Conservation (phyloP, 2,113 vertebrate genomes). For the Anoura caudifer region DNA sequence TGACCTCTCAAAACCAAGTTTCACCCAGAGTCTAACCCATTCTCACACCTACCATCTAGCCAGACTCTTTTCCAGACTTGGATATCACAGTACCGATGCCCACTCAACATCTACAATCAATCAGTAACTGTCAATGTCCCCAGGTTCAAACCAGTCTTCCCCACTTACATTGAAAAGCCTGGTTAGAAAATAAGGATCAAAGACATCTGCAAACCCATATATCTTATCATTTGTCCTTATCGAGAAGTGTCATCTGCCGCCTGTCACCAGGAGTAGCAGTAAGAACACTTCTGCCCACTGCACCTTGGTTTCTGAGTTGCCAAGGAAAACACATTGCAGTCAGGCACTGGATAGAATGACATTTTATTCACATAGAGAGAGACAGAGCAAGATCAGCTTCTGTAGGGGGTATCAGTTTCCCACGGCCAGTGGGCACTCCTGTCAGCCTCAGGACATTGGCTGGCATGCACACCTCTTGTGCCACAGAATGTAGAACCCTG, state of each 20-base stretch:
- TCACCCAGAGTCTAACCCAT: background rate
- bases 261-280: background rate
- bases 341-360: background rate
- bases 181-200: background rate
- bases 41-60: background rate
- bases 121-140: background rate
- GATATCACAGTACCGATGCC: background rate
- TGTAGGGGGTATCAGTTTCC: no score
- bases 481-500: background rate
- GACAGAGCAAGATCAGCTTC: background rate
- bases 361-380: background rate
- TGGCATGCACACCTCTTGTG: background rate
- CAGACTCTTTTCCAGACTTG: background rate
- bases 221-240: background rate
- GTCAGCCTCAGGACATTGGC: background rate
- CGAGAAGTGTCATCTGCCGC: background rate
- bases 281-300: background rate
- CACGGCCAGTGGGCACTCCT: background rate
- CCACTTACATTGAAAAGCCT: background rate
- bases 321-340: background rate
- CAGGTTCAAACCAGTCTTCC: background rate
- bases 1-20: background rate
- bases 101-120: background rate
- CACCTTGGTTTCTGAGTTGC: background rate
- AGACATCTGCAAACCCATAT: background rate